Percentiles rank a stretch among this genome's conserved stretches.
Conservation (phyloP, 2,113 vertebrate genomes). For the Lamprologus ornatipinnis region DNA sequence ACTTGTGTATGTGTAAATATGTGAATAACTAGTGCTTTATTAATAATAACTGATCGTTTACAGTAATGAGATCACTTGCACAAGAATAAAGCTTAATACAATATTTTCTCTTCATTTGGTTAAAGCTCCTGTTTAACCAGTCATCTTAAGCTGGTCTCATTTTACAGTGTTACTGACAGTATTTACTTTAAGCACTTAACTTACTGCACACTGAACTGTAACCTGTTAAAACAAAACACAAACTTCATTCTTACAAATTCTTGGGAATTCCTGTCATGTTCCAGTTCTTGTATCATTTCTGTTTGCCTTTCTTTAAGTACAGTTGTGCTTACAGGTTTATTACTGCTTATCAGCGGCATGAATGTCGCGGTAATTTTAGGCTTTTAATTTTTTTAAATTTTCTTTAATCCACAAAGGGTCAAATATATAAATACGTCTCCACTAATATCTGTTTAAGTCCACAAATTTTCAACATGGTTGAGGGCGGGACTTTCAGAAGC, state of each 20-base stretch:
- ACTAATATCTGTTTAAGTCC: not conserved
- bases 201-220: not conserved
- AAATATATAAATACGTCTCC: not conserved
- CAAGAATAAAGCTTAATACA: not conserved
- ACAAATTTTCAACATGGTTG: not conserved
- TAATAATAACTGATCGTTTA: not conserved
- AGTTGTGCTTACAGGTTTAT: not conserved
- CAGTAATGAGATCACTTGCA: not conserved
- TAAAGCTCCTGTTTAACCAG: not conserved
- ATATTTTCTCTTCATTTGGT: not conserved
- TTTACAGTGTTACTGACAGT: not conserved
- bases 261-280: not conserved
- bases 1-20: not conserved
- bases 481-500: not conserved
- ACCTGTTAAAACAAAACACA: not conserved
- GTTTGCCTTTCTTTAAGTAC: not conserved
- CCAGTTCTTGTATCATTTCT: not conserved
- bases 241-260: not conserved
- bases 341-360: not conserved
- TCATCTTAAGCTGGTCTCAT: not conserved
- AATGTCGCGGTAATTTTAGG: accelerated
- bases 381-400: not conserved
- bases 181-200: not conserved
- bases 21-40: not conserved
- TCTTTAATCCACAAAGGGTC: not conserved